Percentiles rank a stretch among this genome's conserved stretches.
Evolutionary conservation across 2,113 vertebrate species (phyloP).

Genomic region (Narcine bancroftii): DNA sequence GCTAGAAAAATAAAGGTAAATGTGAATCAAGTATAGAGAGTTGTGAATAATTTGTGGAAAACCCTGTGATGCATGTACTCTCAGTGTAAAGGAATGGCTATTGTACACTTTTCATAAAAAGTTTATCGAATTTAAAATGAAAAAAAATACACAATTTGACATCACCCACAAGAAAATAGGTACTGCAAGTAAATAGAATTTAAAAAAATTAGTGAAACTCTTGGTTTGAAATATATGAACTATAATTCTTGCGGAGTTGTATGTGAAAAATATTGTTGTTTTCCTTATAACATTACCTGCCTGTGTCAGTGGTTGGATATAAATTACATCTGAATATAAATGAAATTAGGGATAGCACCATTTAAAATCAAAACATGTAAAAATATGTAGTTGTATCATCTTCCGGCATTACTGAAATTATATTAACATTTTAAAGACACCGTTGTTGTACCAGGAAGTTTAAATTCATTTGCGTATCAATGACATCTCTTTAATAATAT

Average conservation of each 20-base stretch:
- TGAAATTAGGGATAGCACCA: not conserved
- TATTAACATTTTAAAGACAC: not conserved
- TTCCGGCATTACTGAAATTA: not conserved
- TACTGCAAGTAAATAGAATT: not conserved
- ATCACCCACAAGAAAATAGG: not conserved
- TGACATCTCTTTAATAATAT: slow-evolving; percentile 17
- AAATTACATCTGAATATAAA: not conserved
- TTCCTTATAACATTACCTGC: not conserved
- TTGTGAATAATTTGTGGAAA: not conserved
- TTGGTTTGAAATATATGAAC: not conserved
- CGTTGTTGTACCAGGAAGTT: not conserved
- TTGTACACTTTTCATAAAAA: not conserved
- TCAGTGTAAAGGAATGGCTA: not conserved
- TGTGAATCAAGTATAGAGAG: not conserved
- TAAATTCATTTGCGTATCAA: not conserved
- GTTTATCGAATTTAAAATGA: not conserved
- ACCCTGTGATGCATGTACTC: not conserved
- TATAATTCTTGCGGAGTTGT: not conserved
- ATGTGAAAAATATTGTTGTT: not conserved
- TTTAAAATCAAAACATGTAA: not conserved
- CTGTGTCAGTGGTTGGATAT: not conserved
- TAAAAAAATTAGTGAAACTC: not conserved
- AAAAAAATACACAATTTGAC: too few species aligned
- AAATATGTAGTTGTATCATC: not conserved
- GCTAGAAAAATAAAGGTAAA: not conserved